Conservation (phyloP, 2,113 vertebrate genomes). For the Ellobius talpinus region DNA sequence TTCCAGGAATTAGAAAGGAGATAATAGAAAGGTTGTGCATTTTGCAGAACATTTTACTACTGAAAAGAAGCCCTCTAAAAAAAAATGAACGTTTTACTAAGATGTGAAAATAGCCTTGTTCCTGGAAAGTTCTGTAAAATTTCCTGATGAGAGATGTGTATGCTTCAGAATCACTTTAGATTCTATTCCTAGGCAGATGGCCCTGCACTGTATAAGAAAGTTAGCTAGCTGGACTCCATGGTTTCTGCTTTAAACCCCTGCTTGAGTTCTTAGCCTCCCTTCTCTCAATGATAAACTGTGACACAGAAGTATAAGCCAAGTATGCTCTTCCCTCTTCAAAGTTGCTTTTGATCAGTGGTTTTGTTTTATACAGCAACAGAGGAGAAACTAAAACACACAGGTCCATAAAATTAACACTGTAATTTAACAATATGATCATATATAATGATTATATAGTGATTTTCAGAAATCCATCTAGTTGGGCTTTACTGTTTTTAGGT, state of each 20-base stretch:
- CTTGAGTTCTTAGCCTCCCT: background rate
- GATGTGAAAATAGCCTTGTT: slow-evolving; percentile 26
- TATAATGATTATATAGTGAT: background rate
- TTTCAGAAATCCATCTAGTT: background rate
- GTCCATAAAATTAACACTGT: slow-evolving; percentile 30
- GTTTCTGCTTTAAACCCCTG: background rate
- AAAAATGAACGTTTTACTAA: background rate
- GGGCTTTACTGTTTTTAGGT: slow-evolving; percentile 31
- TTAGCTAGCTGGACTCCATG: background rate
- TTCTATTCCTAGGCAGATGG: background rate
- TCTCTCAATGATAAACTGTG: background rate
- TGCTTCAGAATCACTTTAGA: slow-evolving; percentile 17
- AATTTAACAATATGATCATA: slow-evolving; percentile 7
- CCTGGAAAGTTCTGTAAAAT: slow-evolving; percentile 35
- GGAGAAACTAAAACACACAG: no score
- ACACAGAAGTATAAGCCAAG: background rate
- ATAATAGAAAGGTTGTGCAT: background rate
- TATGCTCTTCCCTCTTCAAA: background rate
- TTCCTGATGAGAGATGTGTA: background rate
- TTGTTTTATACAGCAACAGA: background rate
- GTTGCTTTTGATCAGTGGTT: background rate
- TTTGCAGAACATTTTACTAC: background rate
- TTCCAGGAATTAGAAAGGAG: background rate
- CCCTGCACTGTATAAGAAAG: background rate
- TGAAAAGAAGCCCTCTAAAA: background rate